Evolutionary conservation across 2,888 invertebrate genomes (phyloP).

Genomic region (Lasioglossum pauxillum): DNA sequence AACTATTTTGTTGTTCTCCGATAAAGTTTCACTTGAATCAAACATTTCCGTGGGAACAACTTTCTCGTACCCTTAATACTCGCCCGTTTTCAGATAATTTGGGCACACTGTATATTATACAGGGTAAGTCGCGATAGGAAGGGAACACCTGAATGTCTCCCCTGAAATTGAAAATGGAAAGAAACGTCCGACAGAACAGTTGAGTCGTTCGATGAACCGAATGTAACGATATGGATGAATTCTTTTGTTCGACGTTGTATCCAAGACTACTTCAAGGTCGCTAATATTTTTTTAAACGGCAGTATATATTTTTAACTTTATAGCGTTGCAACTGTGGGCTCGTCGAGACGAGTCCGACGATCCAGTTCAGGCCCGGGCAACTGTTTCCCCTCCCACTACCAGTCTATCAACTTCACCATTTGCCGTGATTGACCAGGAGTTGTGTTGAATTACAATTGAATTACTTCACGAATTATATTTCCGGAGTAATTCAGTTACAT

Average conservation of each 20-base stretch:
- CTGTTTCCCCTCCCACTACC: too few species aligned
- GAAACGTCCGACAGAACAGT: background rate
- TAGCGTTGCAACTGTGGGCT: background rate
- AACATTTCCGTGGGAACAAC: background rate
- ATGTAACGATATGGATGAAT: background rate
- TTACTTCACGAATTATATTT: too few species aligned
- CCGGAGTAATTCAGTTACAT: too few species aligned
- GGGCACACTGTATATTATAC: background rate
- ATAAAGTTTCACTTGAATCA: background rate
- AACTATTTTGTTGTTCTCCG: background rate
- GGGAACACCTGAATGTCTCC: background rate
- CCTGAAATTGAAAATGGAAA: background rate
- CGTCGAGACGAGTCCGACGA: background rate
- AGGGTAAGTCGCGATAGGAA: background rate
- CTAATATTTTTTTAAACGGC: background rate
- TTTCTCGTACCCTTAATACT: background rate
- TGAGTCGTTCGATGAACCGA: background rate
- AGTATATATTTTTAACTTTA: constrained; percentile 2
- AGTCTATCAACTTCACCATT: too few species aligned
- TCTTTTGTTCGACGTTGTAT: background rate
- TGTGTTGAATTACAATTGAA: too few species aligned
- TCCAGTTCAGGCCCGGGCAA: background rate
- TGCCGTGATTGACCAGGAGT: too few species aligned
- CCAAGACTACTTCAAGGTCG: background rate
- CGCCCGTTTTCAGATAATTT: background rate